Conservation (phyloP, 2,113 vertebrate species). For the Boleophthalmus pectinirostris region DNA sequence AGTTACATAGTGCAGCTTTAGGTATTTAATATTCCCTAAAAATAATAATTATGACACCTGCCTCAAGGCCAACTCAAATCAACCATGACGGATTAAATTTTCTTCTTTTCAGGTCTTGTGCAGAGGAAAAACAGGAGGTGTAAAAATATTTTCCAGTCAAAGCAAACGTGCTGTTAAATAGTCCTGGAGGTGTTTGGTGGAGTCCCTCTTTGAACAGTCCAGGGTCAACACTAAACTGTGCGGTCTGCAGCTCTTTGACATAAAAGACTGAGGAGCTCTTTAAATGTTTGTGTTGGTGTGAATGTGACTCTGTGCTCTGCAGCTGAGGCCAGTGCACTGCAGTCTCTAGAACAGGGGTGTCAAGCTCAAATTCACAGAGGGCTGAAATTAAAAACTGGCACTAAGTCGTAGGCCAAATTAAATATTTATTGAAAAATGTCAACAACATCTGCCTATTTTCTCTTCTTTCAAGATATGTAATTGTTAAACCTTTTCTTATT, state of each 20-base stretch:
- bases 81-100: neutral
- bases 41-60: neutral
- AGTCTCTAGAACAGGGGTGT: conserved; percentile 10
- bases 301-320: conserved; percentile 36
- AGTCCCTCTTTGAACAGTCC: conserved; percentile 33
- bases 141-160: conserved; percentile 44
- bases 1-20: too few relatives aligned
- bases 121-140: conserved; percentile 47
- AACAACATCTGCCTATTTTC: too few relatives aligned
- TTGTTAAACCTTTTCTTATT: too few relatives aligned
- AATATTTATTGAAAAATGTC: too few relatives aligned
- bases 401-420: too few relatives aligned
- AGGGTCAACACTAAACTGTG: conserved; percentile 50
- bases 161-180: conserved; percentile 9
- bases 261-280: neutral
- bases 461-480: too few relatives aligned
- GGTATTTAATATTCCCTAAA: too few relatives aligned
- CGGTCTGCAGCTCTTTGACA: neutral
- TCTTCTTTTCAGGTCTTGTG: conserved; percentile 16
- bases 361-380: too few relatives aligned
- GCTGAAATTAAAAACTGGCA: too few relatives aligned
- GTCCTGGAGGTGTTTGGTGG: conserved; percentile 33
- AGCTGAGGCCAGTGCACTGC: conserved; percentile 38
- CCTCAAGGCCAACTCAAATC: neutral
- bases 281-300: conserved; percentile 30